Conservation (phyloP, 2,888 invertebrate genomes). For the Molorchus minor region DNA sequence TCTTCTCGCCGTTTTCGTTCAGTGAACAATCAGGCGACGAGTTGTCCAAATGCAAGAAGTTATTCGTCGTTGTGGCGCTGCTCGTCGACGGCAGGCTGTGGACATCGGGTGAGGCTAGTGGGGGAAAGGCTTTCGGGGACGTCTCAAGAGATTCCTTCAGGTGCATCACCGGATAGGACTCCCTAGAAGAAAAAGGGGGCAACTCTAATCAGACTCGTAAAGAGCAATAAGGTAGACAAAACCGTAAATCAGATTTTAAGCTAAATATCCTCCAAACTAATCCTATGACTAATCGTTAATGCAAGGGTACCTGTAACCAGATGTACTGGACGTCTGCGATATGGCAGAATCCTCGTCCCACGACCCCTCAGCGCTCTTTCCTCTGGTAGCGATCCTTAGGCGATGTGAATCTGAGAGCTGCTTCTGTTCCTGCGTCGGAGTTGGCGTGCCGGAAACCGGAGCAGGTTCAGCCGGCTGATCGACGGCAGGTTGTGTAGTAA, state of each 20-base stretch:
- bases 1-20: constrained; percentile 64
- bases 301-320: constrained; percentile 79
- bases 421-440: constrained; percentile 22
- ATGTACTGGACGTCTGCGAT: constrained; percentile 86
- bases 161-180: constrained; percentile 67
- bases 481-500: constrained; percentile 39
- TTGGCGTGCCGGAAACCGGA: background rate
- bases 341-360: constrained; percentile 80
- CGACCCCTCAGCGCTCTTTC: constrained; percentile 71
- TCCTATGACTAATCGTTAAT: background rate
- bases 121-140: constrained; percentile 64
- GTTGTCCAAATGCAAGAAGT: constrained; percentile 65
- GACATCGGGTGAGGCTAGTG: constrained; percentile 71
- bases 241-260: too few species aligned
- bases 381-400: constrained; percentile 57
- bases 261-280: background rate
- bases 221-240: too few species aligned
- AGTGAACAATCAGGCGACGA: constrained; percentile 51
- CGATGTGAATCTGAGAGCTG: constrained; percentile 53
- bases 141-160: constrained; percentile 58
- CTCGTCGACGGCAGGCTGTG: constrained; percentile 67
- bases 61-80: constrained; percentile 63
- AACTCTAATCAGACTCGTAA: too few species aligned
- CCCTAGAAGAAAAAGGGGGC: constrained; percentile 71
- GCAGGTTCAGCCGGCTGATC: constrained; percentile 33